A percentile compares a stretch with the other conserved stretches of the same genome.
Conservation (phyloP, 2,797 vertebrate genomes). For the Bradypodion pumilum region DNA sequence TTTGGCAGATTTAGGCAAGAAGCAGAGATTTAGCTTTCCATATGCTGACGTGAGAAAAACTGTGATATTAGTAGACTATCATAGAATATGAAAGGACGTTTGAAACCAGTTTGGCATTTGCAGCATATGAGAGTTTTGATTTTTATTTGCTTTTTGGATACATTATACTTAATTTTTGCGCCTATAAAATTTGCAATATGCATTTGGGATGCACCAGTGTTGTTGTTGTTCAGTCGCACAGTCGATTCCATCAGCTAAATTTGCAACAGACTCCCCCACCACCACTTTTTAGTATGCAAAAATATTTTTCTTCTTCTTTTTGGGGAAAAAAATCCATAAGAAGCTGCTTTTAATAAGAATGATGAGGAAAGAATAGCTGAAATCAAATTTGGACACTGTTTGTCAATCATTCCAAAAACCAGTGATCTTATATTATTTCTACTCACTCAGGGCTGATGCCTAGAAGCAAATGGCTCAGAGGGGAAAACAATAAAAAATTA, state of each 20-base stretch:
- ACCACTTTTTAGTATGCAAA: background rate
- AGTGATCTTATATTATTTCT: conserved; percentile 8
- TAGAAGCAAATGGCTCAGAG: background rate
- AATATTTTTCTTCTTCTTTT: background rate
- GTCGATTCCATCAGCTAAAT: background rate
- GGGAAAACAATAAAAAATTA: background rate
- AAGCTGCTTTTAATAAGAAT: background rate
- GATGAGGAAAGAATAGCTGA: background rate
- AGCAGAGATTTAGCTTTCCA: background rate
- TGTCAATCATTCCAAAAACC: conserved; percentile 23
- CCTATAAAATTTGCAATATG: background rate
- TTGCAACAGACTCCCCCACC: background rate
- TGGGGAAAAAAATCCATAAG: background rate
- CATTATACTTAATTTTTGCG: background rate
- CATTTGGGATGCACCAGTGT: background rate
- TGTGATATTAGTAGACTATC: background rate
- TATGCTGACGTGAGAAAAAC: background rate
- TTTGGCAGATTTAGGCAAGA: background rate
- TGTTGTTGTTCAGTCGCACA: no score
- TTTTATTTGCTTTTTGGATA: background rate
- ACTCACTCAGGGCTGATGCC: background rate
- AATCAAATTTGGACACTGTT: conserved; percentile 1
- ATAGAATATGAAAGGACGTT: background rate
- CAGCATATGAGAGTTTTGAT: background rate
- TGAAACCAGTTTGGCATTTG: background rate